Conservation (phyloP, 1,140 invertebrate genomes). For the Capitella teleta region DNA sequence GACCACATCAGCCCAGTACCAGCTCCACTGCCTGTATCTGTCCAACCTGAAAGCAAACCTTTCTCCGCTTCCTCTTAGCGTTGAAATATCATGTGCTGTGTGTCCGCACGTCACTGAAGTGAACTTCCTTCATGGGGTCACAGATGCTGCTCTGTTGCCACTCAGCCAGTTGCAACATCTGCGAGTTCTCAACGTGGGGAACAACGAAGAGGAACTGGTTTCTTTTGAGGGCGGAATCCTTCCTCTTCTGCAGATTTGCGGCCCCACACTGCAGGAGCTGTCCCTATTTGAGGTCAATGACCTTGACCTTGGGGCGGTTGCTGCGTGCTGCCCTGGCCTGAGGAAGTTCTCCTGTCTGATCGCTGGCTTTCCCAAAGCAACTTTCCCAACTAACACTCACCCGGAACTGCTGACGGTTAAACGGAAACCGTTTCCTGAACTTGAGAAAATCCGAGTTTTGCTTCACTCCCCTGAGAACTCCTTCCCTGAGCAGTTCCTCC, state of each 20-base stretch:
- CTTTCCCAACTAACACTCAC: background rate
- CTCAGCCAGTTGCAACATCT: background rate
- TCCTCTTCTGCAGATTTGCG: background rate
- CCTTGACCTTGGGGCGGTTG: background rate
- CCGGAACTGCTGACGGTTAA: background rate
- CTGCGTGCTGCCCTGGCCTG: background rate
- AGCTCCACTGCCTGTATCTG: background rate
- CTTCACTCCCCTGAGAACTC: background rate
- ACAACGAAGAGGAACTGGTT: background rate
- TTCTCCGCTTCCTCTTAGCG: background rate
- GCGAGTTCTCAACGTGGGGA: background rate
- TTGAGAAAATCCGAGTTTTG: background rate
- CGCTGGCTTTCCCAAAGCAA: background rate
- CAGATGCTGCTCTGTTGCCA: background rate
- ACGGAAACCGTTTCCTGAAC: background rate
- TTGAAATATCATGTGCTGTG: background rate
- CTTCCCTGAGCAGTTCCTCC: background rate
- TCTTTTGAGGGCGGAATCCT: background rate
- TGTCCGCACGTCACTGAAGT: slow-evolving; percentile 1
- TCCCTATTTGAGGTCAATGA: background rate
- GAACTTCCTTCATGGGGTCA: background rate
- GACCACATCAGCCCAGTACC: background rate
- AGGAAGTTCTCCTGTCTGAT: background rate
- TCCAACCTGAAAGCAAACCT: background rate
- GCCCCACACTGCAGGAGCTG: background rate